Percentiles rank a stretch among this genome's conserved stretches.
phyloP scores from a whole-genome alignment of 1,140 invertebrate species.

The Drosophila leontia region DNA sequence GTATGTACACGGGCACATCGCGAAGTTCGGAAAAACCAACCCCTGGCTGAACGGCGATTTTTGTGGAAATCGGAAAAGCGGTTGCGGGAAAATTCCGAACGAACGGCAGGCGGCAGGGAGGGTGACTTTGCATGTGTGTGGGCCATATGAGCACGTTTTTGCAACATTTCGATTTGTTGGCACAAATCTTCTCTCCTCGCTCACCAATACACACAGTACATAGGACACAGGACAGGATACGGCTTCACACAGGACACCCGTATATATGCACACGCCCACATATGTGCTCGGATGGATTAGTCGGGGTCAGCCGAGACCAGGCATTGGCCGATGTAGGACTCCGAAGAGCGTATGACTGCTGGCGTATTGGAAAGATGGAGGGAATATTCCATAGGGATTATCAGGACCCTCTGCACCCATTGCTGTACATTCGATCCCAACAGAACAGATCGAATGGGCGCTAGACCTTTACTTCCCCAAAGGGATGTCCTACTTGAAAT shows the following conservation, averaged over 20 bases:
- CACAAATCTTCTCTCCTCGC: conserved; percentile 57
- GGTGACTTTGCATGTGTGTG: conserved; percentile 51
- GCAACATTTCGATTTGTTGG: conserved; percentile 82
- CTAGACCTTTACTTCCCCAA: background rate
- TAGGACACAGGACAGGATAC: conserved; percentile 17
- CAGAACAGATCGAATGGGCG: background rate
- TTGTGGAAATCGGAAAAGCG: conserved; percentile 53
- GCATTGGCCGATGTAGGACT: conserved; percentile 51
- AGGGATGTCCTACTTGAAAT: background rate
- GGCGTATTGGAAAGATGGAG: conserved; percentile 13
- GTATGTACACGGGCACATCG: conserved; percentile 34
- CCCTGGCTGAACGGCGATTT: conserved; percentile 62
- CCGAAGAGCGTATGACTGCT: conserved; percentile 7
- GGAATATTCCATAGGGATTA: background rate
- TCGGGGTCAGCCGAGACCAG: conserved; percentile 47
- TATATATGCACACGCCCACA: conserved; percentile 70
- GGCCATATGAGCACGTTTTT: conserved; percentile 77
- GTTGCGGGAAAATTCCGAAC: conserved; percentile 47
- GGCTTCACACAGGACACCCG: conserved; percentile 36
- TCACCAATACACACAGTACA: conserved; percentile 42
- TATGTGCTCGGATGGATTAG: conserved; percentile 70
- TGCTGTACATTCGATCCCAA: background rate
- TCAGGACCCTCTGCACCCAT: background rate
- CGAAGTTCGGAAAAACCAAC: conserved; percentile 77
- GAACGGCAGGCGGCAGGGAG: conserved; percentile 40